Conservation (phyloP, 2,797 vertebrate species). For the Chrosomus eos region DNA sequence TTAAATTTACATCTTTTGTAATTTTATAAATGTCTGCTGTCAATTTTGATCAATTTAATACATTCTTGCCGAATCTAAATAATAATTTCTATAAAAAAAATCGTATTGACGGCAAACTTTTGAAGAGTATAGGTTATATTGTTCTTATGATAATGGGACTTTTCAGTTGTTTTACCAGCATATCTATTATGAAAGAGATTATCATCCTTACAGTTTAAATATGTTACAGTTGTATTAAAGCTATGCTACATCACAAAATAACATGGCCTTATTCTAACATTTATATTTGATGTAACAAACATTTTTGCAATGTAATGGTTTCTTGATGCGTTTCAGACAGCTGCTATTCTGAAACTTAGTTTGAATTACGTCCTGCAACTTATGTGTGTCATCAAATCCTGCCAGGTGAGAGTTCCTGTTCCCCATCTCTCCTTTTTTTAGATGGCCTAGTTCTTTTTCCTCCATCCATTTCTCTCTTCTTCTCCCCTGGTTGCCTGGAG, state of each 20-base stretch:
- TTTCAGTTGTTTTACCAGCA: background rate
- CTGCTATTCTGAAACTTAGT: slow-evolving; percentile 14
- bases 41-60: background rate
- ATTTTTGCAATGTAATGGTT: background rate
- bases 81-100: background rate
- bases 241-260: background rate
- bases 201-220: too few species aligned
- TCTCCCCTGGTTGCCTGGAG: slow-evolving; percentile 46
- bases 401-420: slow-evolving; percentile 44
- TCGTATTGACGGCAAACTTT: background rate
- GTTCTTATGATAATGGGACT: background rate
- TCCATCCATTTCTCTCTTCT: slow-evolving; percentile 28
- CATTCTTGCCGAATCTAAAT: background rate
- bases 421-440: slow-evolving; percentile 45
- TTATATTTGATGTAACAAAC: background rate
- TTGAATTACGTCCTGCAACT: slow-evolving; percentile 18
- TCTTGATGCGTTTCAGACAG: background rate
- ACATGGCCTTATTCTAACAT: background rate
- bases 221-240: too few species aligned
- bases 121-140: background rate
- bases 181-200: too few species aligned
- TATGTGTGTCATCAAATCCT: slow-evolving; percentile 45
- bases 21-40: background rate
- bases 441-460: slow-evolving; percentile 52
- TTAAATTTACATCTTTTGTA: background rate